Percentiles rank a stretch among this genome's conserved stretches.
phyloP scores from a whole-genome alignment of 2,113 vertebrate species.

The Clupea harengus region DNA sequence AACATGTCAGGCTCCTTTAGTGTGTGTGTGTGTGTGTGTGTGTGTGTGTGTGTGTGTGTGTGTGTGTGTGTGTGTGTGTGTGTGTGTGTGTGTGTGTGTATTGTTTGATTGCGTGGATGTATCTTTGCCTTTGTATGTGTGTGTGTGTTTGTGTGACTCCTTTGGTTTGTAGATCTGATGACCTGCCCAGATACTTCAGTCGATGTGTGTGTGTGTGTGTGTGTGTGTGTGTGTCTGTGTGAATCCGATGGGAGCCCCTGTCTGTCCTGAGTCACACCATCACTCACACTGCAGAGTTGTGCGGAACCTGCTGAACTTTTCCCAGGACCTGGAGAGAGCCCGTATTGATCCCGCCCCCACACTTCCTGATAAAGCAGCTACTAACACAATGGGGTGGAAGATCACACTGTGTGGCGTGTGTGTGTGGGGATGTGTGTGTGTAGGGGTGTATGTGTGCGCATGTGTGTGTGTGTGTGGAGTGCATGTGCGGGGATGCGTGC shows the following conservation, averaged over 20 bases:
- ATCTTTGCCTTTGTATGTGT: not conserved
- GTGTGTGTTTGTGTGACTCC: not conserved
- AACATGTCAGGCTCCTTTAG: not conserved
- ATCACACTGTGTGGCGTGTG: not conserved
- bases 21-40: not conserved
- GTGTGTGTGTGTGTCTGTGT: not conserved
- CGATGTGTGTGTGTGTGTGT: not conserved
- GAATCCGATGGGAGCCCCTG: not conserved
- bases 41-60: constrained; percentile 7
- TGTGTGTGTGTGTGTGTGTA: not conserved
- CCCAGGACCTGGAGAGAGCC: constrained; percentile 31
- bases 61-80: not conserved
- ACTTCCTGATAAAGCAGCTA: constrained; percentile 36
- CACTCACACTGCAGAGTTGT: constrained; percentile 23
- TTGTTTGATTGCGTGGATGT: not conserved
- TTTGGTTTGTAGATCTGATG: too few relatives aligned
- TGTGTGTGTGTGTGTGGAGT: not conserved
- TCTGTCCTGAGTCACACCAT: constrained; percentile 32
- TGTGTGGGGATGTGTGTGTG: not conserved
- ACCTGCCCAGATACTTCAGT: too few relatives aligned
- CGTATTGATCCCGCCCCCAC: constrained; percentile 38
- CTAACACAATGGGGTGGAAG: constrained; percentile 28
- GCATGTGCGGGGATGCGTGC: not conserved
- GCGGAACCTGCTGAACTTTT: constrained; percentile 41
- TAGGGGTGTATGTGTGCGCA: not conserved